A percentile compares a stretch with the other conserved stretches of the same genome.
These are phyloP conservation scores for Pogonus chalceus DNA, from an alignment of 1,140 invertebrate genomes.

Conservation along the genomic window DNA sequence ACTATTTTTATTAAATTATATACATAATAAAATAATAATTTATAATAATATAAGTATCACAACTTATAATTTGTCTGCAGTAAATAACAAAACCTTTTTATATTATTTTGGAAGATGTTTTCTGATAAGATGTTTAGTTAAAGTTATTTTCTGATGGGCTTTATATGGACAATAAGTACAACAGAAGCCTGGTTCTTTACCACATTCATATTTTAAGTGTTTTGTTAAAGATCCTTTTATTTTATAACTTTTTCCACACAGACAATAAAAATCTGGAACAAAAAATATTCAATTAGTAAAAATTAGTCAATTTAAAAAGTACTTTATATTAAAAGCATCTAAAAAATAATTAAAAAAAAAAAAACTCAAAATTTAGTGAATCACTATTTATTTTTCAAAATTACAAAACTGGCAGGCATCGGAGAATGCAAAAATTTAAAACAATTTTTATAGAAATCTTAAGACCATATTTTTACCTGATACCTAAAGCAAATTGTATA, in stretches of 20 bases:
- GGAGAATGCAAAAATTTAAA: not conserved
- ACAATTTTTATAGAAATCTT: constrained; percentile 4
- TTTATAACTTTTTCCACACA: constrained; percentile 10
- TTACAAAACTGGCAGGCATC: constrained; percentile 3
- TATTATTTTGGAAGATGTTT: too few relatives aligned
- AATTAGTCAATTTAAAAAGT: not conserved
- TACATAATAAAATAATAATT: too few relatives aligned
- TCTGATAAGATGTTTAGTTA: constrained; percentile 66
- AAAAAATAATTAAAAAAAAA: not conserved
- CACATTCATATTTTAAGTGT: constrained; percentile 15
- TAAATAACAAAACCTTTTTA: too few relatives aligned
- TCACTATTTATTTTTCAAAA: constrained; percentile 4
- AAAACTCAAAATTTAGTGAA: not conserved
- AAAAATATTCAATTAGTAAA: not conserved
- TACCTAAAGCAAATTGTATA: constrained; percentile 5
- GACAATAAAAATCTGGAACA: not conserved
- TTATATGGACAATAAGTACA: constrained; percentile 70
- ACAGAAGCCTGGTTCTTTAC: constrained; percentile 59
- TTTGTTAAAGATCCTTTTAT: constrained; percentile 14
- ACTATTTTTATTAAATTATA: too few relatives aligned
- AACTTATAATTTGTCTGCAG: too few relatives aligned
- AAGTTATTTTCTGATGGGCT: constrained; percentile 76
- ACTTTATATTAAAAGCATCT: not conserved
- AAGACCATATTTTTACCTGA: constrained; percentile 5
- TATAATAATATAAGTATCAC: too few relatives aligned